Evolutionary conservation across 2,113 vertebrate species (phyloP), one percentile per base, ranked within the genome.

Genomic region (Muntiacus reevesi): DNA sequence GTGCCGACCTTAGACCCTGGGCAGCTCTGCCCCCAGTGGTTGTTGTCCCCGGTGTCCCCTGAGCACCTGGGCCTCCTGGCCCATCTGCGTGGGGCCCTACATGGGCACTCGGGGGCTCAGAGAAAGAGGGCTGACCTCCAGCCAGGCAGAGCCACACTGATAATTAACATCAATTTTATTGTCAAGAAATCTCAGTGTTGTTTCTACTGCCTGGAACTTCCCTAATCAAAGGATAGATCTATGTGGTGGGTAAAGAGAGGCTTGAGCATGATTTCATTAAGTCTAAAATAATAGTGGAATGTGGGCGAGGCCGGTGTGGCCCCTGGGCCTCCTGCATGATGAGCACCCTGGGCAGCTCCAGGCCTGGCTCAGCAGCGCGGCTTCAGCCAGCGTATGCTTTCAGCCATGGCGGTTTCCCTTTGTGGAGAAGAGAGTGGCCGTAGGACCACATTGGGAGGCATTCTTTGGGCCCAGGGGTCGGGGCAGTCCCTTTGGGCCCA

Each of bases 371-470:
- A 1, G 36, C 78, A 33, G 30, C 5, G 28, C 2, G 25, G 74
- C 43, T 33, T 4, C 1, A 5, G 71, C 19, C 27, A 0, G 52
- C 28, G 7, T 4, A 55, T 7, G 9, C 14, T 11, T 36, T 59
- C 45, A 16, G 52, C 5, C 4, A 3, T 13, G 0, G 11, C 0
- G 0, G 47, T 36, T 4, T 33, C 55, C 8, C 16, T 87, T 25
- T 25, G 50, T 36, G 25, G 81, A 17, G 25, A 30, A 59, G 50
- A n/a, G 12, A 50, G 23, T 2, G 1, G 59, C 40, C 0, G 0
- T 0, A 0, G 11, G 16, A 27, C 6, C 7, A 1, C 1, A 0
- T 2, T 0, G 2, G 27, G 19, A 16, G 21, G 60, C 1, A 0
- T 23, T 36, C 27, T 36, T 57, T 13, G 55, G 83, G 13, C 28